A percentile compares a stretch with the other conserved stretches of the same genome.
Conservation (phyloP, 2,797 vertebrate species). For the Allobates femoralis region DNA sequence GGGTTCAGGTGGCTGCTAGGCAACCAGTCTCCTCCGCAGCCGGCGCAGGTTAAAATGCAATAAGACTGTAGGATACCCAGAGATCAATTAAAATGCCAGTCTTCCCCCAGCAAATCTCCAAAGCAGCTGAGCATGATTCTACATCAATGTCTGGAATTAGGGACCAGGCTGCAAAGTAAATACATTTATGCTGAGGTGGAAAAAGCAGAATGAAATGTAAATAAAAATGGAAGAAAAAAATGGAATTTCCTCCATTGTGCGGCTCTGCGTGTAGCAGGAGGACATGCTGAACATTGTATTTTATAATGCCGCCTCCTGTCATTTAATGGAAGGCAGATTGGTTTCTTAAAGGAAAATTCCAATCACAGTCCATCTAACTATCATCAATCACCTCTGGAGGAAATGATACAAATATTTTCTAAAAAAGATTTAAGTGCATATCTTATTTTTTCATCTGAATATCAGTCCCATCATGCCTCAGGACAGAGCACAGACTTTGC, state of each 20-base stretch:
- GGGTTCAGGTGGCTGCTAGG: conserved; percentile 70
- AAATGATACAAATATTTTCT: no score
- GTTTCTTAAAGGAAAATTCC: no score
- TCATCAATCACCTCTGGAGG: no score
- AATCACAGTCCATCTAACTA: no score
- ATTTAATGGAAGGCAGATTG: no score
- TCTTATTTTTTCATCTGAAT: not conserved
- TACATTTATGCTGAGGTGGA: conserved; percentile 72
- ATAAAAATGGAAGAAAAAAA: not conserved
- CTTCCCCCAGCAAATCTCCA: conserved; percentile 78
- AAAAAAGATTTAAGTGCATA: not conserved
- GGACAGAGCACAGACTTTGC: not conserved
- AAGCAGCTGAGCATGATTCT: conserved; percentile 80
- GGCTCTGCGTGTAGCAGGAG: not conserved
- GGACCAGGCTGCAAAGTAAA: conserved; percentile 76
- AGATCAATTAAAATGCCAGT: conserved; percentile 84
- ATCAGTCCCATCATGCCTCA: not conserved
- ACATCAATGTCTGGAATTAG: conserved; percentile 80
- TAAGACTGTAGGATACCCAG: conserved; percentile 73
- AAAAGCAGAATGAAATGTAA: conserved; percentile 47
- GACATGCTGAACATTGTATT: not conserved
- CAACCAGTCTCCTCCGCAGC: conserved; percentile 69
- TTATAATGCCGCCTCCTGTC: no score
- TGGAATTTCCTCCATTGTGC: not conserved
- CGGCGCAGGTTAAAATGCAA: conserved; percentile 69